Percentiles rank a stretch among this genome's conserved stretches.
phyloP scores from a whole-genome alignment of 2,888 invertebrate species.

The Perdita meconis region DNA sequence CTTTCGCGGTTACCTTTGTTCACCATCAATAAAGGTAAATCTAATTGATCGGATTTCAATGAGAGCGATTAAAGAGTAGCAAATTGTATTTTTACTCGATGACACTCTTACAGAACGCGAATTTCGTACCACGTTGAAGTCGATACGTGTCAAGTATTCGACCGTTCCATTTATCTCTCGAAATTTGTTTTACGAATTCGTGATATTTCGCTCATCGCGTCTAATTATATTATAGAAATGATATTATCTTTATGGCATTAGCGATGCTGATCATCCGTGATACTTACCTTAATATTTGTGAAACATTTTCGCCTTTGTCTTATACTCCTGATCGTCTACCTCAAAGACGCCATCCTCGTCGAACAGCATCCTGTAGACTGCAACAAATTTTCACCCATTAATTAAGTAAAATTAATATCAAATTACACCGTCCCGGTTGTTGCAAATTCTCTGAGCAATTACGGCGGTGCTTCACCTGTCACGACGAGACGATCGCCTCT shows the following conservation, averaged over 20 bases:
- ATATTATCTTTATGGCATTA: too few species aligned
- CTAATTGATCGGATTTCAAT: neutral
- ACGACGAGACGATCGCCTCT: neutral
- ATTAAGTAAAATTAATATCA: neutral
- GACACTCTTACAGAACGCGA: neutral
- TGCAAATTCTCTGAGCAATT: slow-evolving; percentile 14
- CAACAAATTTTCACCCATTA: neutral
- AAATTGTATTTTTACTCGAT: neutral
- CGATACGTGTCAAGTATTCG: neutral
- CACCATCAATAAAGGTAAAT: neutral
- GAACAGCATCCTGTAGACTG: too few species aligned
- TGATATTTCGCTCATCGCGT: too few species aligned
- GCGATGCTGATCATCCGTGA: too few species aligned
- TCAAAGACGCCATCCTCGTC: too few species aligned
- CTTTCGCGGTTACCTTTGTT: neutral
- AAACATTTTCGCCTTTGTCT: too few species aligned
- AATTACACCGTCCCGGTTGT: neutral
- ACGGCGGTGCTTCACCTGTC: slow-evolving; percentile 26
- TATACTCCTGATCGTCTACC: too few species aligned
- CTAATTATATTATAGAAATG: too few species aligned
- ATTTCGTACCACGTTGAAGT: neutral
- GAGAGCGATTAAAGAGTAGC: neutral
- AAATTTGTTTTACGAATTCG: neutral
- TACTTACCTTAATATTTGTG: too few species aligned
- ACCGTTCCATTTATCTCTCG: neutral